Evolutionary conservation across 30 jellyfish, hydroid and myxozoan species (phyloP), one percentile per base, ranked within the genome.

Genomic region (Hydractinia echinata): DNA sequence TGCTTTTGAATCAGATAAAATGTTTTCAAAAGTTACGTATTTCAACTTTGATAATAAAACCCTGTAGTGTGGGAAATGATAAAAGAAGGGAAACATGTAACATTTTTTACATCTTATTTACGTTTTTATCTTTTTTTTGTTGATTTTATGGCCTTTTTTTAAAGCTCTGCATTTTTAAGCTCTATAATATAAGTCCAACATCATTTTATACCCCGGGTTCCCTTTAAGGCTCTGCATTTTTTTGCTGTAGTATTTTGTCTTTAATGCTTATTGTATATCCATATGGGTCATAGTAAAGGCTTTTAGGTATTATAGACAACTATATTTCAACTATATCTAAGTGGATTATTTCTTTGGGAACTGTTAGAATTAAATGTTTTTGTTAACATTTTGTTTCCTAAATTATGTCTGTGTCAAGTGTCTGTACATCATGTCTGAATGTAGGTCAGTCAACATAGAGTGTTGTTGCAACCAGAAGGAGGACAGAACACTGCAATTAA

Each of bases 391-490:
- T 30, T 30, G 44, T 30, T 30, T 30, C 44, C 44, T 30, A 30
- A 30, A 2, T 30, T 30, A 30, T 30, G 44, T 30, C 44, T 30
- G 2, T 30, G 44, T 30, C 44, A 30, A 30, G 44, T 30, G 44
- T 30, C 44, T 30, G 44, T 30, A 30, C 44, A 30, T 30, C 44
- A 30, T 30, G n/a, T 55, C 51, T 15, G 3, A 7, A 55, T 71
- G 11, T 69, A 74, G 85, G 50, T 67, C 44, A 30, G 81, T 5
- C 95, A 92, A 51, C 95, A 91, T 30, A 92, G 87, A 67, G 96
- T 92, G 10, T 78, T 92, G 90, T 77, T 92, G 81, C 88, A 76
- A 16, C 89, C 85, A 66, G 90, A 67, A 30, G 96, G 94, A 8
- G 85, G 88, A 8, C 73, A 82, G 61, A 87, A 87, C 84, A 83